Base-by-base conservation (phyloP, 1,140 invertebrate genomes). In the Argopecten irradians region DNA sequence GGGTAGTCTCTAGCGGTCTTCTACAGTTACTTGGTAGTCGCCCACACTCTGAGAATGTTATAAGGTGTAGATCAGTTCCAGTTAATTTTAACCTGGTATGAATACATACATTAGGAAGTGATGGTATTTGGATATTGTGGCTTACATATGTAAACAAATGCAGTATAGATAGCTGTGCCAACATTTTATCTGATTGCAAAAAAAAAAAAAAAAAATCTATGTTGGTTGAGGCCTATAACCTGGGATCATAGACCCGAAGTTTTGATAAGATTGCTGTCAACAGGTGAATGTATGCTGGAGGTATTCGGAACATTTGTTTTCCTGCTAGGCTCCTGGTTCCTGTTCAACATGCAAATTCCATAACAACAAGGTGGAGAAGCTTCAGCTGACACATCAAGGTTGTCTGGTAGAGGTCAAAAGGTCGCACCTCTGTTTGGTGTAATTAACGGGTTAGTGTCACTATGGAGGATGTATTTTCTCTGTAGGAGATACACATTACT, bases 361-460 rank as follows among this genome's bases (percentile, higher is more conserved):
- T 28, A 28, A 71, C 55, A 8, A 71, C n/a, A 71, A 71, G n/a
- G n/a, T 28, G n/a, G n/a, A 71, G 43, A 22, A 55, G n/a, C 16
- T 71, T 71, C 28, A 16, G 55, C n/a, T 71, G 22, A 71, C 22
- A 71, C 55, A 28, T 22, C 55, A 71, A 5, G 5, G n/a, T 28
- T 28, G 55, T 71, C 55, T 71, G 22, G 55, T 71, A 71, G 55
- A 71, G 55, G 55, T 71, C 22, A 71, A 71, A 71, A 71, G 55
- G 55, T 71, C n/a, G 13, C 55, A n/a, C 5, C 5, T 22, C 5
- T 71, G 55, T 71, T 71, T 71, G 16, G n/a, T 71, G n/a, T 71
- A 71, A 71, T 71, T 71, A 28, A 71, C 55, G 55, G 28, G 55
- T 71, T 71, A 71, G 55, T 71, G n/a, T 71, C 55, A 71, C 55